Base-by-base conservation (phyloP, 2,888 invertebrate species). In the Beris morrisii region DNA sequence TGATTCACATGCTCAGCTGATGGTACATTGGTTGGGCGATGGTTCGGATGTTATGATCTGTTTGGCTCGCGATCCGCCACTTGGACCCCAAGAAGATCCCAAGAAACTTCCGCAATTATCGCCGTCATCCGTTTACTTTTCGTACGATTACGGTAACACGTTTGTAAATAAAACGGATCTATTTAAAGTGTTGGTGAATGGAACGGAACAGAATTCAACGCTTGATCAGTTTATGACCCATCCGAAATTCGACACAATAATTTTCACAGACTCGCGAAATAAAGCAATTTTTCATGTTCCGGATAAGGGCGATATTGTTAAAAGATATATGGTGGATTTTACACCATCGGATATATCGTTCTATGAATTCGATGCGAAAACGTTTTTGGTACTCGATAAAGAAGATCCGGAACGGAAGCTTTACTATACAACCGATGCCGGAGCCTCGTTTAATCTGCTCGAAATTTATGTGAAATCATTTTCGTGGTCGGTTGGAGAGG, bases 1-100 rank as follows among this genome's bases (percentile, higher is more conserved):
- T 81, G 94, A 95, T 81, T 88, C 88, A 70, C 95, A 95, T 77
- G 91, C 92, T 74, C 92, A 93, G 77, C 81, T 95, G 74, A 90
- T 95, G 86, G 93, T 95, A 9, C 93, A 94, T 79, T 95, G 95
- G 95, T 91, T 93, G 11, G 94, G 95, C 31, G 90, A 92, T 78
- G 89, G 89, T 22, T 92, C 92, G 69, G 88, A 92, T 80, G 91
- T 93, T 32, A 91, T 95, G 73, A 89, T 95, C 71, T 94, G 94
- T 74, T 82, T 95, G 70, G 92, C 93, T 3, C 84, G 89, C 72
- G 91, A 93, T 77, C 88, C 89, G 12, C 80, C 81, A 69, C 80
- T 82, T 65, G 82, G 80, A 31, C 77, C 80, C 0, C 50, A 53
- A 11, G 73, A 73, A 4, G 72, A 73, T 72, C 74, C 70, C 2